Base-by-base conservation (phyloP, 2,113 vertebrate species). In the Prietella phreatophila region DNA sequence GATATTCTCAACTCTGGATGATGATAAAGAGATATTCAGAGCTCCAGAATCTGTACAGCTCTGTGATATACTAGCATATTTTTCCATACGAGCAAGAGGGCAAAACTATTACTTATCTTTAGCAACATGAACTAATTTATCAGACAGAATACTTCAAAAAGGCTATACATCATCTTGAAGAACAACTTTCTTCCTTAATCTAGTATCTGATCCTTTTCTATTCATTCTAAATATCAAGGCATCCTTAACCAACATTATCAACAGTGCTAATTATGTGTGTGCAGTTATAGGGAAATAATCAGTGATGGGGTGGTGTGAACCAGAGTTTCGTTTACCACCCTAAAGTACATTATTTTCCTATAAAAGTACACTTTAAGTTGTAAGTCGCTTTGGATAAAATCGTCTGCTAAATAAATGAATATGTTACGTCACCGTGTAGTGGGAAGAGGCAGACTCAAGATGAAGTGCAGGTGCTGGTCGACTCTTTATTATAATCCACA, bases 61-160 rank as follows among this genome's bases (percentile, higher is more conserved):
- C 42, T n/a, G 47, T 33, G 60, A 84, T 69, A 79, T 50, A 80
- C 14, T 30, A 56, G 71, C 20, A 87, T 50, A 61, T 58, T 82
- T 82, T 88, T 84, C n/a, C 19, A 60, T 53, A 65, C 65, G 22
- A 65, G 42, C 30, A 63, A 19, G 42, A 63, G 30, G 58, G 69
- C 58, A 83, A 83, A 82, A 76, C 7, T 58, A 88, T 87, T 50
- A 76, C 76, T 73, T 87, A 56, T 61, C 67, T 87, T 50, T 79
- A 78, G 67, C 7, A 87, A 47, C n/a, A 87, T 50, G 39, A 55
- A 50, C 50, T 14, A 17, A 88, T 63, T 63, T 73, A 60, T 87
- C 85, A 89, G 90, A 89, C 91, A 91, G 91, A 78, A 89, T 92
- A 27, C 53, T 36, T 56, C 58, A 15, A 33, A 55, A 55, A 63